Evolutionary conservation across 2,797 vertebrate genomes (phyloP).

Genomic region (Oceanodroma leucorhoa): DNA sequence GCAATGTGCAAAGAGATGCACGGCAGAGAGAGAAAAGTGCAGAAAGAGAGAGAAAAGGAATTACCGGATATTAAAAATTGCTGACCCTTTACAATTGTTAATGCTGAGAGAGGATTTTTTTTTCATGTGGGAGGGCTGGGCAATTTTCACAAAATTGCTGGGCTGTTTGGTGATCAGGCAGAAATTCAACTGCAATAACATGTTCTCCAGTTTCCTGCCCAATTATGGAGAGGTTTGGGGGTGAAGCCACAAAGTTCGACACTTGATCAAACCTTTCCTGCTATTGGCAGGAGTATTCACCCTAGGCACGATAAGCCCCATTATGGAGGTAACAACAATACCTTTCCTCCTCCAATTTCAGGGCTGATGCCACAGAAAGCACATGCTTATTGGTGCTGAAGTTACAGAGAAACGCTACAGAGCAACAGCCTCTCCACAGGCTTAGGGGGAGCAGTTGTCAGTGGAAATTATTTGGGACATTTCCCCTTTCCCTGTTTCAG

Average conservation of each 20-base stretch:
- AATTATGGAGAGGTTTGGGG: background rate
- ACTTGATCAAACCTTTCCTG: conserved; percentile 10
- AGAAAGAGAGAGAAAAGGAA: background rate
- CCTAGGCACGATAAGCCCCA: rapidly evolving
- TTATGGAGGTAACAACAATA: background rate
- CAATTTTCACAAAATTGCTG: conserved; percentile 32
- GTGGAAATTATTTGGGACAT: background rate
- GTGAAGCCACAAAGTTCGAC: conserved; percentile 9
- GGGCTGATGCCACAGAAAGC: background rate
- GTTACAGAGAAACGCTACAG: background rate
- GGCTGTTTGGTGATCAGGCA: conserved; percentile 38
- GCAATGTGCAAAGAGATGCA: background rate
- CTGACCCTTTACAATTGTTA: conserved; percentile 26
- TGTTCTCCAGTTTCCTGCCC: background rate
- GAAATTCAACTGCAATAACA: conserved; percentile 49
- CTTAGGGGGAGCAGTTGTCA: background rate
- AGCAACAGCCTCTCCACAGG: background rate
- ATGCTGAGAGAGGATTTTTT: conserved; percentile 2
- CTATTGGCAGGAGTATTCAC: background rate
- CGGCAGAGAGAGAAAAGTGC: background rate
- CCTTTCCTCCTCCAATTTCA: background rate
- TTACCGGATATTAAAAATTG: conserved; percentile 24
- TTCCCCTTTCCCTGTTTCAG: background rate
- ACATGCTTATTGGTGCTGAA: background rate
- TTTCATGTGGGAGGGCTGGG: conserved; percentile 37